Conservation (phyloP, 2,888 invertebrate species). For the Stomorhina lunata region DNA sequence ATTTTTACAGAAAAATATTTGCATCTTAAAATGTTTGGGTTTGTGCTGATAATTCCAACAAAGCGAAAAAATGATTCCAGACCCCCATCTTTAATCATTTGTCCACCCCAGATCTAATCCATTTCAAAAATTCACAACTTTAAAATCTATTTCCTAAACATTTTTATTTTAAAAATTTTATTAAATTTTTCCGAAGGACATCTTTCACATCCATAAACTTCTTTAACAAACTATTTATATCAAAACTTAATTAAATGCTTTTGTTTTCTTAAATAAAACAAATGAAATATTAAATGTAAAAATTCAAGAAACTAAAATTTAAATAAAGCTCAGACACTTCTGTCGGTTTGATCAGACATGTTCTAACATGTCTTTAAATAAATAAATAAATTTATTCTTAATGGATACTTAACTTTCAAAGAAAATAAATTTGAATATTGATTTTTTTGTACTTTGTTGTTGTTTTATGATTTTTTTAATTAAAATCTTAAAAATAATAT, state of each 20-base stretch:
- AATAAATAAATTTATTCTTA: too few relatives aligned
- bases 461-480: neutral
- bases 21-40: too few relatives aligned
- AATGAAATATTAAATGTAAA: neutral
- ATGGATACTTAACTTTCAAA: neutral
- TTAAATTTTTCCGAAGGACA: constrained; percentile 16
- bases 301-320: neutral
- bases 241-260: constrained; percentile 22
- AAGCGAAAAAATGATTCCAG: too few relatives aligned
- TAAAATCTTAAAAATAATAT: constrained; percentile 1
- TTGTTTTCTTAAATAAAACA: neutral
- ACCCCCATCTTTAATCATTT: too few relatives aligned
- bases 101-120: too few relatives aligned
- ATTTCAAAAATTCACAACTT: too few relatives aligned
- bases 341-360: too few relatives aligned
- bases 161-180: neutral
- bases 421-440: neutral
- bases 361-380: too few relatives aligned
- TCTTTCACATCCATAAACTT: neutral
- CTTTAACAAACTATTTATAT: neutral
- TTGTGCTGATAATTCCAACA: too few relatives aligned
- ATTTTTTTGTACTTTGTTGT: constrained; percentile 6
- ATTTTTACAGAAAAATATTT: too few relatives aligned
- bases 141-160: neutral
- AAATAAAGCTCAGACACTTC: neutral